phyloP scores from a whole-genome alignment of 35 echinoderm and acorn worm genomes.

The Nesometra sesokonis region DNA sequence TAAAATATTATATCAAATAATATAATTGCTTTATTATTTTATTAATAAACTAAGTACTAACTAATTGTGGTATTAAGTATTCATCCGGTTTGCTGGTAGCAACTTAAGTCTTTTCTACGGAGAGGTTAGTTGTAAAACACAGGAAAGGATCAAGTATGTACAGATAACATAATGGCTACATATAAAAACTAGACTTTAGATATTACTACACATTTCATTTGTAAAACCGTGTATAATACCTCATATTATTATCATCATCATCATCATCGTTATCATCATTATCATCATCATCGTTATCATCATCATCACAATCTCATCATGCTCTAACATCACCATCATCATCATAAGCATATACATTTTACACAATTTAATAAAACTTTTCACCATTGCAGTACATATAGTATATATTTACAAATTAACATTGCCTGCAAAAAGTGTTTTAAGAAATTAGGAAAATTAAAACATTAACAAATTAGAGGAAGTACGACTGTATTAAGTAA shows the following conservation, averaged over 20 bases:
- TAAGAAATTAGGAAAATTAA: too few species aligned
- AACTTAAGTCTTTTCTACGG: neutral
- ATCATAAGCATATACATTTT: neutral
- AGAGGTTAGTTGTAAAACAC: neutral
- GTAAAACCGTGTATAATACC: too few species aligned
- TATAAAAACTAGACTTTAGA: neutral
- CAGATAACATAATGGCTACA: neutral
- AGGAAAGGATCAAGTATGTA: too few species aligned
- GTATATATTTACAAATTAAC: neutral
- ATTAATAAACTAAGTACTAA: too few species aligned
- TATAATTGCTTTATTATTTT: too few species aligned
- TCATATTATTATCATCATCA: too few species aligned
- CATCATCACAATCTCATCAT: neutral
- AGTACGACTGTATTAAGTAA: too few species aligned
- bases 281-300: neutral
- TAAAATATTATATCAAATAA: too few species aligned
- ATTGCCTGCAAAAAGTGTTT: too few species aligned
- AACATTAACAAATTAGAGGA: neutral
- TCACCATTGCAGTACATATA: neutral
- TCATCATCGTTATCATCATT: neutral
- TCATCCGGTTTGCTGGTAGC: too few species aligned
- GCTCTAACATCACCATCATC: neutral
- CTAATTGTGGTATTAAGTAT: too few species aligned
- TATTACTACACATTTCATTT: too few species aligned
- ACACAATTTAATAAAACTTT: neutral